Percentiles rank a stretch among this genome's conserved stretches.
These are phyloP conservation scores for Miichthys miiuy DNA, from an alignment of 2,797 vertebrate genomes.

Conservation along the genomic window DNA sequence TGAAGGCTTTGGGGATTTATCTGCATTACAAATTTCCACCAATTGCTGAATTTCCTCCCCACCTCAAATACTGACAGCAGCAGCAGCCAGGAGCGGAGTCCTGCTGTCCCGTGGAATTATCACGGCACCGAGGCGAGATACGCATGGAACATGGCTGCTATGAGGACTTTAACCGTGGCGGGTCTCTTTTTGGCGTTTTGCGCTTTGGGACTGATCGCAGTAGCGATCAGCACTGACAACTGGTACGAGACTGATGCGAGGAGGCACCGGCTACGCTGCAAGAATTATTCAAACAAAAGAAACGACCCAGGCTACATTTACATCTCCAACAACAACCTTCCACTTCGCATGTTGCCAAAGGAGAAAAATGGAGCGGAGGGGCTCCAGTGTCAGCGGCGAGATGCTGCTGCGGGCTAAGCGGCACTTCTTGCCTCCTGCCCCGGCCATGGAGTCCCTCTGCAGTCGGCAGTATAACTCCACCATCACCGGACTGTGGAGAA, in stretches of 20 bases:
- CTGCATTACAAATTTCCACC: slow-evolving; percentile 46
- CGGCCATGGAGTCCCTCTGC: slow-evolving; percentile 91
- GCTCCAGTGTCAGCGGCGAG: slow-evolving; percentile 55
- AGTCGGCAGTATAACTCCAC: slow-evolving; percentile 94
- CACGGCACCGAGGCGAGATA: slow-evolving; percentile 66
- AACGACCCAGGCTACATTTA: slow-evolving; percentile 93
- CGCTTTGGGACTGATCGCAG: slow-evolving; percentile 89
- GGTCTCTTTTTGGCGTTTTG: slow-evolving; percentile 91
- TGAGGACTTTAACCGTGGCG: slow-evolving; percentile 92
- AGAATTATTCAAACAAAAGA: slow-evolving; percentile 90
- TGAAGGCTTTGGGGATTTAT: slow-evolving; percentile 44
- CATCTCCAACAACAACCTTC: slow-evolving; percentile 91
- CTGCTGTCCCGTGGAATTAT: slow-evolving; percentile 75
- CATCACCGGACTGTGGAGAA: slow-evolving; percentile 91
- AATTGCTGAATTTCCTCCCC: slow-evolving; percentile 60
- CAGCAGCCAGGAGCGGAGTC: slow-evolving; percentile 63
- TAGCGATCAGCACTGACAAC: slow-evolving; percentile 92
- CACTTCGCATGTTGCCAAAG: slow-evolving; percentile 88
- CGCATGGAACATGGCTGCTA: slow-evolving; percentile 90
- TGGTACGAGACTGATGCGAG: slow-evolving; percentile 96
- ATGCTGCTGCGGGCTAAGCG: slow-evolving; percentile 74
- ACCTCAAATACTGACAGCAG: slow-evolving; percentile 65
- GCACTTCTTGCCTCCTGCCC: slow-evolving; percentile 81
- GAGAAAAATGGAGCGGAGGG: slow-evolving; percentile 63
- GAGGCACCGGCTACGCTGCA: slow-evolving; percentile 92